These are phyloP conservation scores for Tragopan temminckii DNA, from an alignment of 2,797 vertebrate genomes.

Conservation along the genomic window DNA sequence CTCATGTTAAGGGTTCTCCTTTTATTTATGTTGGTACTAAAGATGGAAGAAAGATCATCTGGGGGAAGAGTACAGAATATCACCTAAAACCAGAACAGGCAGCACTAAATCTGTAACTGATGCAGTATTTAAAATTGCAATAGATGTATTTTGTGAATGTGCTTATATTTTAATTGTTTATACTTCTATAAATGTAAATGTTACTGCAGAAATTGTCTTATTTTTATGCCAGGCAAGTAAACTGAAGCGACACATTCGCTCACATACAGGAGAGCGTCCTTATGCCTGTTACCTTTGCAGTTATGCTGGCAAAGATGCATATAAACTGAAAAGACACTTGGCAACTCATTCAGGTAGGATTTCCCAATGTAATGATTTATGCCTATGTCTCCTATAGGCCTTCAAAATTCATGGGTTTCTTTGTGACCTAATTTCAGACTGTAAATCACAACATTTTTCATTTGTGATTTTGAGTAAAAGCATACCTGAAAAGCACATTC, in stretches of 20 bases:
- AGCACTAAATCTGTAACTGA: background rate
- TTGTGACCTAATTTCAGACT: background rate
- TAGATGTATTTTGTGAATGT: background rate
- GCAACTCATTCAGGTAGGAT: conserved; percentile 77
- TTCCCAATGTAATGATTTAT: background rate
- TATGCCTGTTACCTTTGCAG: conserved; percentile 74
- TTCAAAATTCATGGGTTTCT: background rate
- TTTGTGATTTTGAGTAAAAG: background rate
- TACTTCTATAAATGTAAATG: too few species aligned
- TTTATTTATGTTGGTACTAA: background rate
- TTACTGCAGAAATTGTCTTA: background rate
- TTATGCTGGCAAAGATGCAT: conserved; percentile 76
- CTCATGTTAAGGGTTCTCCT: background rate
- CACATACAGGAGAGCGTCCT: conserved; percentile 75
- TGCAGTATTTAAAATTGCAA: background rate
- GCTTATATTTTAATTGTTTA: background rate
- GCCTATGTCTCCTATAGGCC: background rate
- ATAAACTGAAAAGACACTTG: conserved; percentile 80
- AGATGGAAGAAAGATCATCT: background rate
- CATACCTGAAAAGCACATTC: fast-evolving
- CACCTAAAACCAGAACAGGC: background rate
- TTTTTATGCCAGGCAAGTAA: conserved; percentile 75
- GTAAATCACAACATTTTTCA: background rate
- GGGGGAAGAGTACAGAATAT: background rate
- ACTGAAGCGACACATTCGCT: conserved; percentile 72